A percentile compares a stretch with the other conserved stretches of the same genome.
phyloP scores from a whole-genome alignment of 2,888 invertebrate species.

The Toxonevra muliebris region DNA sequence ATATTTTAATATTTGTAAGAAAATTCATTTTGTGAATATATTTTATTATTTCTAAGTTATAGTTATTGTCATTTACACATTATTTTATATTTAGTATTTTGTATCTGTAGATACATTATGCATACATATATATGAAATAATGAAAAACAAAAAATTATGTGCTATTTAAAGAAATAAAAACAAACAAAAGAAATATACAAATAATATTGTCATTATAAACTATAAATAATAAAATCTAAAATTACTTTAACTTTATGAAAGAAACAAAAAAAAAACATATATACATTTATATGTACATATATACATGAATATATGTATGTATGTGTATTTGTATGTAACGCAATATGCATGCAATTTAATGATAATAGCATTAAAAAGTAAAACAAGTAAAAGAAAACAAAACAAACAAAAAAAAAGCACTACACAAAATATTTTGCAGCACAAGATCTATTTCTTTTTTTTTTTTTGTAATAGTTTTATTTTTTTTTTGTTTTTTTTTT shows the following conservation, averaged over 20 bases:
- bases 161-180: neutral
- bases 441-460: constrained; percentile 1
- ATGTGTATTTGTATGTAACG: constrained; percentile 23
- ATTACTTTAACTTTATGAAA: neutral
- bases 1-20: too few species aligned
- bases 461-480: constrained; percentile 19
- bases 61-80: too few species aligned
- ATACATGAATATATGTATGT: constrained; percentile 5
- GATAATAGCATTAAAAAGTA: too few species aligned
- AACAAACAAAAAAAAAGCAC: constrained; percentile 32
- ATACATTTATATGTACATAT: neutral
- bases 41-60: too few species aligned
- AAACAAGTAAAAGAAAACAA: constrained; percentile 1
- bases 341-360: too few species aligned
- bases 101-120: too few species aligned
- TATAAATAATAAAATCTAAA: neutral
- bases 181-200: neutral
- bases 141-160: too few species aligned
- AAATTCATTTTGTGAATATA: too few species aligned
- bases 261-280: constrained; percentile 10
- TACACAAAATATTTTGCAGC: constrained; percentile 28
- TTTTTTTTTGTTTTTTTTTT: constrained; percentile 7
- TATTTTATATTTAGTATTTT: too few species aligned
- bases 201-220: constrained; percentile 1
- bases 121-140: too few species aligned